These are phyloP conservation scores for Noturus placidus DNA, from an alignment of 2,113 vertebrate genomes.

Conservation along the genomic window DNA sequence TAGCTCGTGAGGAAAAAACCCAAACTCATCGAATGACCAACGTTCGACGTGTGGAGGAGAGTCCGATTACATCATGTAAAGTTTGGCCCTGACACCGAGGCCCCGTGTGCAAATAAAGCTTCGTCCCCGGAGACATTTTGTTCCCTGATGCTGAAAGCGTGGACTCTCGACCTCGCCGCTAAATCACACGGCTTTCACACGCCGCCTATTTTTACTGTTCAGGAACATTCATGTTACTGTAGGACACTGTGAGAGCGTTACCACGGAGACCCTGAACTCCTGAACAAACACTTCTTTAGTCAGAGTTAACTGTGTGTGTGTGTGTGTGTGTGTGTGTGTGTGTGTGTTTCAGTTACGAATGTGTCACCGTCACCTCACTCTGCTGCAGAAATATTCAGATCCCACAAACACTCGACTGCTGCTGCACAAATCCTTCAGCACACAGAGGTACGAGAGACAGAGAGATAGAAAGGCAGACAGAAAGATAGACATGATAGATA, in stretches of 20 bases:
- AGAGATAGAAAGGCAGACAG: not conserved
- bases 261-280: not conserved
- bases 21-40: not conserved
- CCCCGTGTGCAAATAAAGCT: slow-evolving; percentile 55
- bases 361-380: slow-evolving; percentile 64
- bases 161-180: not conserved
- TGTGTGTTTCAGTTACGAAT: slow-evolving; percentile 60
- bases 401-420: slow-evolving; percentile 16
- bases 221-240: not conserved
- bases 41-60: not conserved
- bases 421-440: slow-evolving; percentile 58
- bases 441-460: slow-evolving; percentile 58
- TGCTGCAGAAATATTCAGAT: slow-evolving; percentile 52
- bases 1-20: not conserved
- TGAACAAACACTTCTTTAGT: not conserved
- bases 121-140: slow-evolving; percentile 64
- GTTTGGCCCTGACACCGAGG: slow-evolving; percentile 60
- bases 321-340: slow-evolving; percentile 12
- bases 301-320: not conserved
- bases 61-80: not conserved
- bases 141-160: slow-evolving; percentile 53
- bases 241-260: not conserved
- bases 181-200: not conserved
- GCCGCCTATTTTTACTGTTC: not conserved
- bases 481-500: not conserved